Evolutionary conservation across 2,797 vertebrate species (phyloP), one percentile per base, ranked within the genome.

Genomic region (Enteromius paludinosus): DNA sequence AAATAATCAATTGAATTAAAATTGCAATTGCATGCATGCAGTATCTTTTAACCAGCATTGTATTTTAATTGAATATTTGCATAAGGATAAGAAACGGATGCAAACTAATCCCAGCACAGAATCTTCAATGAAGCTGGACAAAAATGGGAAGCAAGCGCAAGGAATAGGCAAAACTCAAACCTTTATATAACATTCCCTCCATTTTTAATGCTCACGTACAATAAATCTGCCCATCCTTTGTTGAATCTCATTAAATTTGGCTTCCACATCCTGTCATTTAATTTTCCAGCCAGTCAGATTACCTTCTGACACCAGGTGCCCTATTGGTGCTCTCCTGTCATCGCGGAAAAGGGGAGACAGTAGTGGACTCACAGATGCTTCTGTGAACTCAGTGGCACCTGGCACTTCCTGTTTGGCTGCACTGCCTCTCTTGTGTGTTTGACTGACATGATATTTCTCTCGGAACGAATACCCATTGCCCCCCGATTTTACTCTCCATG

Each of bases 381-480:
- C 56, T 81, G 15, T 17, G 64, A 71, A 81, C 69, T 62, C 61
- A 49, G 14, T 52, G 43, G 74, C 76, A 78, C 45, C 52, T 35
- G 43, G 12, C 76, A 66, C 74, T 47, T 64, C 49, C 78, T 70
- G 66, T 70, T 41, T 69, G 47, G 33, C 65, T 66, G 59, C 15
- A 68, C 62, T 17, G n/a, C 12, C 23, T 70, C 41, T 64, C 56
- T 18, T 35, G n/a, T 49, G 56, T 64, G 20, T 62, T 23, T 62
- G 68, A 80, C 35, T 81, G 79, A 74, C 56, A 81, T 35, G 41
- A 62, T 73, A 66, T 73, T 81, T 54, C 25, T 23, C 30, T 11
- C 9, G n/a, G 56, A 11, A 74, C 1, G 52, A 28, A 41, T 30
- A 81, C 43, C 20, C 59, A 65, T n/a, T 74, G 59, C 52, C 41